Percentiles rank a stretch among this genome's conserved stretches.
Evolutionary conservation across 53 echinoderm and acorn worm genomes (phyloP).

Genomic region (Holothuria scabra): DNA sequence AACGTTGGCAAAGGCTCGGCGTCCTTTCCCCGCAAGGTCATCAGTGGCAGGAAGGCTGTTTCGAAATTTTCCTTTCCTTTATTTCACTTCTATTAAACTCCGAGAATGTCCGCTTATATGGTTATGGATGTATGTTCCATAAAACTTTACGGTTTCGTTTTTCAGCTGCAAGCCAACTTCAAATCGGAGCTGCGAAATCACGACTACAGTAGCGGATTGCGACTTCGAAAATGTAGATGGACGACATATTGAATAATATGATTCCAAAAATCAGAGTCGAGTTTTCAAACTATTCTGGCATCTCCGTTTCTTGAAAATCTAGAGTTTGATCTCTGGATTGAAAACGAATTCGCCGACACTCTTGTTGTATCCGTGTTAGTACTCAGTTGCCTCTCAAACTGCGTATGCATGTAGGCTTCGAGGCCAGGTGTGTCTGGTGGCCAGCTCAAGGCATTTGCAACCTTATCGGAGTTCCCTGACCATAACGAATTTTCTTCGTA

Average conservation of each 20-base stretch:
- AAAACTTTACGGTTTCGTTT: too few species aligned
- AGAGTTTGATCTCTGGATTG: constrained; percentile 38
- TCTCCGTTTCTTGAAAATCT: constrained; percentile 17
- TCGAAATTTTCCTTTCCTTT: too few species aligned
- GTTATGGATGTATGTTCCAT: too few species aligned
- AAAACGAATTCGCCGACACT: constrained; percentile 2
- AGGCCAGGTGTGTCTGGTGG: constrained; percentile 77
- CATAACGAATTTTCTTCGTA: constrained; percentile 18
- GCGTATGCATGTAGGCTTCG: constrained; percentile 76
- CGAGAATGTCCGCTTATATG: too few species aligned
- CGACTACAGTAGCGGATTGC: neutral
- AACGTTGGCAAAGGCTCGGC: too few species aligned
- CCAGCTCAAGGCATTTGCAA: constrained; percentile 31
- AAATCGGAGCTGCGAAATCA: neutral
- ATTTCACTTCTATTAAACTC: too few species aligned
- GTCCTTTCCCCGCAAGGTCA: too few species aligned
- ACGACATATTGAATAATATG: too few species aligned
- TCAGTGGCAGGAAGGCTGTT: too few species aligned
- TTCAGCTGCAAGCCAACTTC: too few species aligned
- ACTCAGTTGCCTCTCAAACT: constrained; percentile 14
- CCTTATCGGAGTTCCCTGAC: constrained; percentile 9
- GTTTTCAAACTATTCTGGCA: too few species aligned
- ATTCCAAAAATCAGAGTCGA: too few species aligned
- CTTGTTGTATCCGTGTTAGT: constrained; percentile 36
- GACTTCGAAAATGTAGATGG: neutral